Evolutionary conservation across 1,140 invertebrate species (phyloP), one percentile per base, ranked within the genome.

Genomic region (Mylabris phalerata): DNA sequence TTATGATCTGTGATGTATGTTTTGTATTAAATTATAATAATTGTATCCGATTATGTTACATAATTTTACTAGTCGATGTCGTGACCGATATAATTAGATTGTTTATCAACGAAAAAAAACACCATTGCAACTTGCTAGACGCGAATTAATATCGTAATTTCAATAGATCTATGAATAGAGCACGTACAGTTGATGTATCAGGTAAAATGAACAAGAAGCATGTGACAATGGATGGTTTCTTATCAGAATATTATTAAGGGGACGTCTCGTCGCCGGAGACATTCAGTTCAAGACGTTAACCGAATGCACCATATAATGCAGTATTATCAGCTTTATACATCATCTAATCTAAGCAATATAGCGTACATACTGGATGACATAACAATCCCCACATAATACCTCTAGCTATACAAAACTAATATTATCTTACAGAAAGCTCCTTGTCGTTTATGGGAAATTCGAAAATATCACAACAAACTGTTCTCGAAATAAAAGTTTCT

Each of bases 231-330:
- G 51, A 26, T 45, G 51, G 51, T 32, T 45, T 46, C 42, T 54
- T 54, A 54, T 54, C 51, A 54, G 24, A 32, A 44, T 27, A 27
- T 46, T 45, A 45, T 54, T 54, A 7, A 32, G 51, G 51, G 51
- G 51, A 45, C 51, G 51, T 52, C 50, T 52, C 50, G 50, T 54
- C 51, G 51, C 51, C 51, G 24, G 43, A 45, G 51, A 45, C 39
- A 54, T 54, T 54, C 51, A 54, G 51, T 45, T 45, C 51, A 54
- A 54, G 51, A 54, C 51, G 51, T 54, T 54, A 54, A 54, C 51
- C 51, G 51, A 54, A 54, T 54, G 51, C 51, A 54, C 44, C 42
- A 45, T 38, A 54, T 54, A 54, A 54, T 54, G 46, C 51, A 42
- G 42, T 46, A 54, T 54, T 54, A 54, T 54, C 51, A 54, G 39